phyloP scores from a whole-genome alignment of 2,113 vertebrate species.

The Thinocorus orbignyianus region DNA sequence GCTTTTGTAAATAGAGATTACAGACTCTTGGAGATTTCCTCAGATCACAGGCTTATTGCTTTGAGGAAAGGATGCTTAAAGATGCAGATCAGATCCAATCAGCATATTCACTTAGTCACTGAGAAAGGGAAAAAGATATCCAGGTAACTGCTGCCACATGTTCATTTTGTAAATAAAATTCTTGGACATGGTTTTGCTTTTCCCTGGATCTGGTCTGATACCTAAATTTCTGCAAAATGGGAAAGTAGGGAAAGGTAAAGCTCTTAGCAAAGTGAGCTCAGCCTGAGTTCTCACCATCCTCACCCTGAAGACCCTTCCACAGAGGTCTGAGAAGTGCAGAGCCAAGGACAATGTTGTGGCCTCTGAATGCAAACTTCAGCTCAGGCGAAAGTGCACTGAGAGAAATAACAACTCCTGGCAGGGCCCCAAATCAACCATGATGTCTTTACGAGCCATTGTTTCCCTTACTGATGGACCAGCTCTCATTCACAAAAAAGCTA shows the following conservation, averaged over 20 bases:
- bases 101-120: neutral
- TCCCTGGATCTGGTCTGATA: neutral
- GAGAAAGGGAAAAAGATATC: neutral
- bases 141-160: neutral
- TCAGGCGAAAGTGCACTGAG: neutral
- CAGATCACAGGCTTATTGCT: neutral
- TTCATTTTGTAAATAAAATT: neutral
- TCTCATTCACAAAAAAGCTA: slow-evolving; percentile 29
- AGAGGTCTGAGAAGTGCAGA: neutral
- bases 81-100: neutral
- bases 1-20: neutral
- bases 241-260: neutral
- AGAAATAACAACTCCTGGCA: neutral
- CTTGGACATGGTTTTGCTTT: fast-evolving
- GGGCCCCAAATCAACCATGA: neutral
- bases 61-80: neutral
- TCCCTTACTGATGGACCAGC: neutral
- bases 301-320: neutral
- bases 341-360: neutral
- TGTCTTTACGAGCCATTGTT: neutral
- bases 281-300: neutral
- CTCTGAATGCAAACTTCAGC: neutral
- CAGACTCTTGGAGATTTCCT: neutral
- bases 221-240: neutral
- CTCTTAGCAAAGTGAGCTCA: neutral